Percentiles rank a stretch among this genome's conserved stretches.
Conservation (phyloP, 2,888 invertebrate genomes). For the Omphaloscelis lunosa region DNA sequence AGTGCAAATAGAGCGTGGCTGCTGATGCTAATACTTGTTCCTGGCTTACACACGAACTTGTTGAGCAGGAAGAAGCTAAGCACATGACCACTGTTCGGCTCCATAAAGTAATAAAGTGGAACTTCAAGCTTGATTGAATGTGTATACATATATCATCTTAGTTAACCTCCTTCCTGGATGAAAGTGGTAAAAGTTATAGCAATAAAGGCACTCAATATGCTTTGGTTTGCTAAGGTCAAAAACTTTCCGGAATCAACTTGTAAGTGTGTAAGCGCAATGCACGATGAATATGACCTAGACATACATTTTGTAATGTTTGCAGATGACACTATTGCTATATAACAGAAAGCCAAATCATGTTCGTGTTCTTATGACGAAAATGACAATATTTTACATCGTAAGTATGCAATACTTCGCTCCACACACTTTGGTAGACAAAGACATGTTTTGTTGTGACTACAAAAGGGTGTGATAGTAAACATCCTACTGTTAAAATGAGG, state of each 20-base stretch:
- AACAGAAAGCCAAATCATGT: conserved; percentile 38
- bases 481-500: background rate
- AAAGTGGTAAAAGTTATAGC: background rate
- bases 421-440: background rate
- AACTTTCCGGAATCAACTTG: conserved; percentile 3
- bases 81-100: conserved; percentile 24
- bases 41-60: conserved; percentile 44
- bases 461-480: background rate
- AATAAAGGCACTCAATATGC: background rate
- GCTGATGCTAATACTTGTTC: conserved; percentile 57
- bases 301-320: conserved; percentile 56
- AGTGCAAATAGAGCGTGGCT: conserved; percentile 55
- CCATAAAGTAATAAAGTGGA: conserved; percentile 42
- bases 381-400: conserved; percentile 35
- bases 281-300: conserved; percentile 65
- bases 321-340: conserved; percentile 60
- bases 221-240: background rate
- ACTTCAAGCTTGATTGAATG: conserved; percentile 45
- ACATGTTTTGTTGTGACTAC: conserved; percentile 9
- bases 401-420: background rate
- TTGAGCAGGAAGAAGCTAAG: conserved; percentile 43
- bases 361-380: conserved; percentile 55
- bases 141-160: conserved; percentile 18
- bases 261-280: conserved; percentile 7
- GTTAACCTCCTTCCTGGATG: conserved; percentile 4